Evolutionary conservation across 2,113 vertebrate species (phyloP).

Genomic region (Osmerus eperlanus): DNA sequence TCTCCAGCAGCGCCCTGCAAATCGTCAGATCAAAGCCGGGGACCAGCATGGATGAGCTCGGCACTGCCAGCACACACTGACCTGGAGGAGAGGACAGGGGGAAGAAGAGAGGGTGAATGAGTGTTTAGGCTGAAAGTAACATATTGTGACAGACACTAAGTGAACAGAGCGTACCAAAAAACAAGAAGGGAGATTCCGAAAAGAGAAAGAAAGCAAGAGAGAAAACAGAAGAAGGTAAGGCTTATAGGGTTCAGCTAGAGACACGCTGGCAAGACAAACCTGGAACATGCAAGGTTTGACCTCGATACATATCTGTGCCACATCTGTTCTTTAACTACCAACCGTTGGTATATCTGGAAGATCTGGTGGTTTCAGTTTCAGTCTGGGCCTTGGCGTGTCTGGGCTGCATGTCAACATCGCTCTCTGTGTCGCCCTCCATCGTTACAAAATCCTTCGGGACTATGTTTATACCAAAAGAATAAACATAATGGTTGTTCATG

Average conservation of each 20-base stretch:
- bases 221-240: neutral
- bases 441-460: constrained; percentile 20
- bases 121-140: neutral
- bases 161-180: neutral
- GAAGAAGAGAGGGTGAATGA: neutral
- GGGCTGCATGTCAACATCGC: constrained; percentile 26
- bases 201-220: neutral
- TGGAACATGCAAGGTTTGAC: neutral
- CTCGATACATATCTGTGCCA: no score
- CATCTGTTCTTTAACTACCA: no score
- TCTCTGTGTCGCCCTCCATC: constrained; percentile 49
- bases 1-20: constrained; percentile 60
- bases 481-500: neutral
- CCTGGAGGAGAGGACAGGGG: constrained; percentile 44
- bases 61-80: constrained; percentile 61
- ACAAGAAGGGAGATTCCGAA: neutral
- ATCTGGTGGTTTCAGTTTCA: no score
- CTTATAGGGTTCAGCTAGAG: neutral
- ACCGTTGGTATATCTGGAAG: constrained; percentile 6
- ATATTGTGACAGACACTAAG: neutral
- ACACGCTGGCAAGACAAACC: neutral
- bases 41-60: constrained; percentile 49
- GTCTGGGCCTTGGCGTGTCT: constrained; percentile 12
- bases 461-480: neutral
- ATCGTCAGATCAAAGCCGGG: constrained; percentile 63